Evolutionary conservation across 2,888 invertebrate genomes (phyloP).

Genomic region (Thysanoteuthis rhombus): DNA sequence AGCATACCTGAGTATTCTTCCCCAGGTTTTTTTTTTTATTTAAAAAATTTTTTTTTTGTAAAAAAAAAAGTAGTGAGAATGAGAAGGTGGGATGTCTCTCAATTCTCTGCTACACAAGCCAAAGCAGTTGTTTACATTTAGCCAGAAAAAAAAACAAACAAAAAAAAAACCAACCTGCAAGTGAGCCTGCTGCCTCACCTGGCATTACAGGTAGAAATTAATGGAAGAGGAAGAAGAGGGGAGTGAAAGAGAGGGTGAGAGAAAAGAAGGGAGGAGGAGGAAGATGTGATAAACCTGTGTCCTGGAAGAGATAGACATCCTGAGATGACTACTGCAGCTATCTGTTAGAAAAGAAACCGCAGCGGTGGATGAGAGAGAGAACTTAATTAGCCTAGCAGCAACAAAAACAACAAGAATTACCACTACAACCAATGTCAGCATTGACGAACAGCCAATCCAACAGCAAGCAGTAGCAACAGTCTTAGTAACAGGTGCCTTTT

Average conservation of each 20-base stretch:
- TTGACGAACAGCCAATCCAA: neutral
- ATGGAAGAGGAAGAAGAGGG: neutral
- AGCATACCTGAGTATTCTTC: neutral
- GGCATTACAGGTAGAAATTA: neutral
- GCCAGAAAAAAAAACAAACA: neutral
- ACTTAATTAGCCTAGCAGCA: neutral
- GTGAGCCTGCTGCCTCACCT: neutral
- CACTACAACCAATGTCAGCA: neutral
- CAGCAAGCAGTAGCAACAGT: neutral
- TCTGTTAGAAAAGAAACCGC: neutral
- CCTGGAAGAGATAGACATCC: neutral
- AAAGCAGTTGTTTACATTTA: slow-evolving; percentile 12
- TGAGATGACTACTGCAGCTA: neutral
- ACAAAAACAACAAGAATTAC: neutral
- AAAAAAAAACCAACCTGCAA: neutral
- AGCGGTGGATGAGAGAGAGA: neutral
- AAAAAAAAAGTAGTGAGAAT: neutral
- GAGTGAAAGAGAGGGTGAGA: neutral
- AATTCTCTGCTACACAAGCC: neutral
- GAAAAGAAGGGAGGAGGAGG: neutral
- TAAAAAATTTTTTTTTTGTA: no score
- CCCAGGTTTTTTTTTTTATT: neutral
- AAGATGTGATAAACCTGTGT: neutral
- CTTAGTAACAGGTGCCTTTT: neutral
- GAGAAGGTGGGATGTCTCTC: neutral